A percentile compares a stretch with the other conserved stretches of the same genome.
phyloP scores from a whole-genome alignment of 1,140 invertebrate genomes.

The Saxidomus purpurata region DNA sequence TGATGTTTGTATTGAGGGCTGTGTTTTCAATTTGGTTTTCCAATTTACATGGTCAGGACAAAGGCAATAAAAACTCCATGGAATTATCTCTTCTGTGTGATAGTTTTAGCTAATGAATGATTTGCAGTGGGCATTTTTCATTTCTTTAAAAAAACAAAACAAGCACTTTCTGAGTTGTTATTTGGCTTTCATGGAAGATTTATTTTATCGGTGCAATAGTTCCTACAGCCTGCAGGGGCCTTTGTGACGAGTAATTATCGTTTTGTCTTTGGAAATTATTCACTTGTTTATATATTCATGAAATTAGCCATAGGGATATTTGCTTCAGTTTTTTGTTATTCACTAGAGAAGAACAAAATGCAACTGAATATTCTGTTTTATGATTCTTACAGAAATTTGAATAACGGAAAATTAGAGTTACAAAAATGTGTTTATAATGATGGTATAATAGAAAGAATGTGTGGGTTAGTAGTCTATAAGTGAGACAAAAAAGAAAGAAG shows the following conservation, averaged over 20 bases:
- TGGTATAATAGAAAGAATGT: not conserved
- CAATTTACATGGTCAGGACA: slow-evolving; percentile 38
- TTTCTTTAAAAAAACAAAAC: too few species aligned
- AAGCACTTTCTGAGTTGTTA: not conserved
- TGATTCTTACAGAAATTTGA: not conserved
- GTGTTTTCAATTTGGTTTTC: not conserved
- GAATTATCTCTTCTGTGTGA: not conserved
- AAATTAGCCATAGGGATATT: not conserved
- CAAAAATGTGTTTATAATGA: not conserved
- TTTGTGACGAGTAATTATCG: too few species aligned
- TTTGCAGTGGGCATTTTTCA: not conserved
- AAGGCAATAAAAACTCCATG: slow-evolving; percentile 27
- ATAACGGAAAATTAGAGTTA: not conserved
- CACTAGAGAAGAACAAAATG: not conserved
- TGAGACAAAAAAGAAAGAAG: not conserved
- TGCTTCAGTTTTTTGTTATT: not conserved
- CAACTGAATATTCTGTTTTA: slow-evolving; percentile 3
- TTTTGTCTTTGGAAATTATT: too few species aligned
- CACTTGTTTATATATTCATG: not conserved
- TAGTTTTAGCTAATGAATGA: not conserved
- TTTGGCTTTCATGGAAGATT: too few species aligned
- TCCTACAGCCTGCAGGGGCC: too few species aligned
- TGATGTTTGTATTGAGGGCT: not conserved
- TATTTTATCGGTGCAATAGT: too few species aligned
- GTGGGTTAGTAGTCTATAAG: not conserved